phyloP scores from a whole-genome alignment of 2,888 invertebrate genomes.

The Aphodius granarius region DNA sequence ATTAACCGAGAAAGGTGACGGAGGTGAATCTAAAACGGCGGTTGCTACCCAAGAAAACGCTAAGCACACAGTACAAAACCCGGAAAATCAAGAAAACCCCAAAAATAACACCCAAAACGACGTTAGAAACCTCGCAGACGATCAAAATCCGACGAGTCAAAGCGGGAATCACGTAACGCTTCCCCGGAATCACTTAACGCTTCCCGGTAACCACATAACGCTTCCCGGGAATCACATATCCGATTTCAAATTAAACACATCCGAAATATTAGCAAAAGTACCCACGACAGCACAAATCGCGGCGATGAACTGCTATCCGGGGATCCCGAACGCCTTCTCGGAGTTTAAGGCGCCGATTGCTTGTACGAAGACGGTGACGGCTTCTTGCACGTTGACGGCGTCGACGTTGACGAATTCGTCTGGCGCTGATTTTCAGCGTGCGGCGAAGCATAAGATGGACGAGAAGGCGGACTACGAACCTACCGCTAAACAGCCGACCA shows the following conservation, averaged over 20 bases:
- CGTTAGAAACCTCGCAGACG: too few relatives aligned
- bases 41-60: not conserved
- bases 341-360: not conserved
- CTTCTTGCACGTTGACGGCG: not conserved
- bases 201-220: not conserved
- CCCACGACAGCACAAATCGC: not conserved
- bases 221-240: not conserved
- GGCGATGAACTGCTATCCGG: not conserved
- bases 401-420: not conserved
- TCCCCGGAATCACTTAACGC: not conserved
- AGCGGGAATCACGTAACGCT: not conserved
- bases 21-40: not conserved
- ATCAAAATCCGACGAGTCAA: not conserved
- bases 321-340: not conserved
- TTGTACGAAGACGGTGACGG: not conserved
- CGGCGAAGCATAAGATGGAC: conserved; percentile 2
- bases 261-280: not conserved
- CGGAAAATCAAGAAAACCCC: not conserved
- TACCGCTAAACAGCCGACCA: conserved; percentile 40
- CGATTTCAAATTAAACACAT: not conserved
- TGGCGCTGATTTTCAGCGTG: not conserved
- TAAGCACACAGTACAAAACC: not conserved
- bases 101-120: too few relatives aligned
- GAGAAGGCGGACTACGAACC: conserved; percentile 31
- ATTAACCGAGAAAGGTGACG: not conserved